phyloP scores from a whole-genome alignment of 1,140 invertebrate genomes.

The Papilio polyxenes region DNA sequence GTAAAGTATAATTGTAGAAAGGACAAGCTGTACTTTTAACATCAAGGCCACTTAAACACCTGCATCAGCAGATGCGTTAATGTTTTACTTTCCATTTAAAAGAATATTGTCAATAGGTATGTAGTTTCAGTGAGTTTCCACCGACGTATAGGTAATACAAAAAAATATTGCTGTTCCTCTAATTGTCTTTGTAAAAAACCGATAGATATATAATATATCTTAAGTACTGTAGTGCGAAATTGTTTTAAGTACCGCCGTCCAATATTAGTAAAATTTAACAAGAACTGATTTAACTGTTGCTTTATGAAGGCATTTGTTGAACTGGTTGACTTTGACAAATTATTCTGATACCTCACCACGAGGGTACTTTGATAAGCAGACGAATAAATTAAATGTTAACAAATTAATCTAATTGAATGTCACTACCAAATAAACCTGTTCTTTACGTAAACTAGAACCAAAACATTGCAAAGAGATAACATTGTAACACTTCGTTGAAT shows the following conservation, averaged over 20 bases:
- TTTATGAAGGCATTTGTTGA: neutral
- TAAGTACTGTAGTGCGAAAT: no score
- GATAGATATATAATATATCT: no score
- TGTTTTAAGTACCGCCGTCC: no score
- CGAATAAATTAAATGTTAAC: neutral
- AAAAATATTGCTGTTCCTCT: neutral
- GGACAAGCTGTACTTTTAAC: neutral
- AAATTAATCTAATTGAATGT: constrained; percentile 1
- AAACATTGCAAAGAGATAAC: constrained; percentile 14
- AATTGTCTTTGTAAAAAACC: neutral
- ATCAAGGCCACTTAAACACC: neutral
- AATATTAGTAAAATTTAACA: no score
- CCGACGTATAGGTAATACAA: neutral
- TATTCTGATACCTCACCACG: neutral
- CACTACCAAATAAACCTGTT: constrained; percentile 14
- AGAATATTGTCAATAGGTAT: neutral
- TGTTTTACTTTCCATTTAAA: neutral
- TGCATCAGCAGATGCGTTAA: neutral
- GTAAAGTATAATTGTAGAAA: neutral
- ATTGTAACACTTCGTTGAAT: constrained; percentile 16
- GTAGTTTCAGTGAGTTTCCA: neutral
- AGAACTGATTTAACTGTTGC: neutral
- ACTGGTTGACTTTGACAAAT: neutral
- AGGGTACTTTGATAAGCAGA: neutral
- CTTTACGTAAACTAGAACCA: neutral